These are phyloP conservation scores for Apogon talboti DNA, from an alignment of 2,797 vertebrate species.

Conservation along the genomic window DNA sequence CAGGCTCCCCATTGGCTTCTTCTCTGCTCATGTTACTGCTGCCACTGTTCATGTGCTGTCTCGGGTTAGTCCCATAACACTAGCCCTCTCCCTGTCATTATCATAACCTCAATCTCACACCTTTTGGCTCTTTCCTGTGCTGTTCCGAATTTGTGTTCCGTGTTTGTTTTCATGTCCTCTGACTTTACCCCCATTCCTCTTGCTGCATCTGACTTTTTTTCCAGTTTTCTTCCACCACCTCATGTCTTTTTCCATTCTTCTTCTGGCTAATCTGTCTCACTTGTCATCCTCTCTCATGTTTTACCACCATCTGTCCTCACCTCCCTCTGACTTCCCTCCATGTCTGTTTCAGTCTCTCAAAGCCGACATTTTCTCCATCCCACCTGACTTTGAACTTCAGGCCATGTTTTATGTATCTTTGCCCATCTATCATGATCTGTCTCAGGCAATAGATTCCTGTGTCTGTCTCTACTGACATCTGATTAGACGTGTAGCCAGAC, in stretches of 20 bases:
- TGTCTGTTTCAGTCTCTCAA: conserved; percentile 44
- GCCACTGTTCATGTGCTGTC: conserved; percentile 96
- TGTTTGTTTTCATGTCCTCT: conserved; percentile 13
- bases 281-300: conserved; percentile 50
- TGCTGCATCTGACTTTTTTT: conserved; percentile 14
- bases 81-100: conserved; percentile 35
- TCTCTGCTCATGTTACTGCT: conserved; percentile 95
- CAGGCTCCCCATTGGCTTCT: conserved; percentile 91
- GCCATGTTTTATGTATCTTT: conserved; percentile 48
- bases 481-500: conserved; percentile 56
- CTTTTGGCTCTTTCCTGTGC: conserved; percentile 14
- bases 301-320: conserved; percentile 57
- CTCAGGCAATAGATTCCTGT: conserved; percentile 32
- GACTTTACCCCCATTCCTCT: conserved; percentile 1
- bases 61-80: conserved; percentile 91
- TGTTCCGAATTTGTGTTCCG: conserved; percentile 12
- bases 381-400: conserved; percentile 70
- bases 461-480: conserved; percentile 49
- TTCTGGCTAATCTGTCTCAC: conserved; percentile 40
- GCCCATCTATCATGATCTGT: conserved; percentile 61
- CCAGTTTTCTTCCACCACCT: conserved; percentile 30
- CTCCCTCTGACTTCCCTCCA: conserved; percentile 36
- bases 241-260: conserved; percentile 37
- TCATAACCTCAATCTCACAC: conserved; percentile 17
- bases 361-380: conserved; percentile 57